These are phyloP conservation scores for Drosophila leontia DNA, from an alignment of 1,140 invertebrate species.

Conservation along the genomic window DNA sequence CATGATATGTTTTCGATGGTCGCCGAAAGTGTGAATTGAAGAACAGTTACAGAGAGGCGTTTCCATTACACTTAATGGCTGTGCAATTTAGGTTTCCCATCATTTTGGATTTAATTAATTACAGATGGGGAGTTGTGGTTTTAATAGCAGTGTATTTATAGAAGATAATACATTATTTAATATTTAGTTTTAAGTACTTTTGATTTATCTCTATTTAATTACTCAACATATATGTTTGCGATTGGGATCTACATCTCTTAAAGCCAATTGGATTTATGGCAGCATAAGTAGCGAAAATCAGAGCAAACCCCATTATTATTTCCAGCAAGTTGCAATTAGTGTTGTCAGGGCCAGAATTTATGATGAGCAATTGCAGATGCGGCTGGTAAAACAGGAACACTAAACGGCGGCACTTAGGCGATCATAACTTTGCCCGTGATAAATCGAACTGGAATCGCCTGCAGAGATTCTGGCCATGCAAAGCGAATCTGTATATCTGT, in stretches of 20 bases:
- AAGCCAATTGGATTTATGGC: slow-evolving; percentile 24
- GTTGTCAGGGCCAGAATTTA: slow-evolving; percentile 71
- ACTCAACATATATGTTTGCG: not conserved
- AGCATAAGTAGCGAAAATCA: slow-evolving; percentile 19
- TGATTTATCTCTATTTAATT: slow-evolving; percentile 1
- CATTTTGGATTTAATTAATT: slow-evolving; percentile 5
- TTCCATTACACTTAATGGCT: slow-evolving; percentile 5
- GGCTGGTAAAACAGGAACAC: slow-evolving; percentile 39
- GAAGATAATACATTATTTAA: not conserved
- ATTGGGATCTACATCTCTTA: slow-evolving; percentile 6
- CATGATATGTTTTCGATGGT: slow-evolving; percentile 11
- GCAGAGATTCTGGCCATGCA: slow-evolving; percentile 57
- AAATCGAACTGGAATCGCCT: slow-evolving; percentile 74
- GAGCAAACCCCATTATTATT: slow-evolving; percentile 21
- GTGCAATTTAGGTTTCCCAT: not conserved
- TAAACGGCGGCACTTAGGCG: slow-evolving; percentile 74
- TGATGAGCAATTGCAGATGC: slow-evolving; percentile 49
- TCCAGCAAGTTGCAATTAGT: slow-evolving; percentile 59
- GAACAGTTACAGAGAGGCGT: slow-evolving; percentile 2
- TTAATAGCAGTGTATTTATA: not conserved
- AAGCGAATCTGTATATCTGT: slow-evolving; percentile 30
- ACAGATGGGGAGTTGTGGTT: not conserved
- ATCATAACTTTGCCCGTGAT: slow-evolving; percentile 76
- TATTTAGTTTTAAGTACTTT: not conserved
- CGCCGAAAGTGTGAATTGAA: slow-evolving; percentile 33